These are phyloP conservation scores for Osmerus eperlanus DNA, from an alignment of 2,113 vertebrate genomes.

Conservation along the genomic window DNA sequence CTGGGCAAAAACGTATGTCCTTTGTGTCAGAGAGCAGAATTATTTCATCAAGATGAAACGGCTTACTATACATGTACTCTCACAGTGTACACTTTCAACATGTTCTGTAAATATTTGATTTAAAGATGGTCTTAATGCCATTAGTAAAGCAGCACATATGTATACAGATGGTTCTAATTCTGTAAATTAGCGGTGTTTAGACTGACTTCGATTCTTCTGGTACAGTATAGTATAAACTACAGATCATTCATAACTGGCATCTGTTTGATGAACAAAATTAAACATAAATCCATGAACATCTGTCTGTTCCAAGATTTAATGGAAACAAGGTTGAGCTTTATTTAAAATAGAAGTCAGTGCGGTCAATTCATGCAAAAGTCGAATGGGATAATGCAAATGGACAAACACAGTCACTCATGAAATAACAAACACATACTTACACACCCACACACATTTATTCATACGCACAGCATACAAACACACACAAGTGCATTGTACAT, in stretches of 20 bases:
- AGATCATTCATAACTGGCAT: background rate
- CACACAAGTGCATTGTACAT: background rate
- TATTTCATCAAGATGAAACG: no score
- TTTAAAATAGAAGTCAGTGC: conserved; percentile 25
- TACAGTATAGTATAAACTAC: no score
- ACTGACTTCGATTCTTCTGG: no score
- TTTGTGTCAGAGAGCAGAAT: no score
- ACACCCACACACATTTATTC: background rate
- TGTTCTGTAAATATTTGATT: conserved; percentile 8
- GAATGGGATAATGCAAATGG: background rate
- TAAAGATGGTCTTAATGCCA: no score
- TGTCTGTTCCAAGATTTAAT: conserved; percentile 10
- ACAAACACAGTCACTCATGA: conserved; percentile 31
- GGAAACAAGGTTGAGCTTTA: conserved; percentile 33
- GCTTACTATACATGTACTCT: conserved; percentile 10
- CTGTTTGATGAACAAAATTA: conserved; percentile 7
- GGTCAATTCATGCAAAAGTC: background rate
- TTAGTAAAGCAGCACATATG: no score
- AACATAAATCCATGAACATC: conserved; percentile 1
- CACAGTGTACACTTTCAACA: conserved; percentile 27
- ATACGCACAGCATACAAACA: background rate
- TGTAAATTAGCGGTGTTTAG: no score
- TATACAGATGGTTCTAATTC: no score
- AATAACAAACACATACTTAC: background rate
- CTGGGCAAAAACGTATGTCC: no score